phyloP scores from a whole-genome alignment of 2,888 invertebrate species.

The Pecten maximus region DNA sequence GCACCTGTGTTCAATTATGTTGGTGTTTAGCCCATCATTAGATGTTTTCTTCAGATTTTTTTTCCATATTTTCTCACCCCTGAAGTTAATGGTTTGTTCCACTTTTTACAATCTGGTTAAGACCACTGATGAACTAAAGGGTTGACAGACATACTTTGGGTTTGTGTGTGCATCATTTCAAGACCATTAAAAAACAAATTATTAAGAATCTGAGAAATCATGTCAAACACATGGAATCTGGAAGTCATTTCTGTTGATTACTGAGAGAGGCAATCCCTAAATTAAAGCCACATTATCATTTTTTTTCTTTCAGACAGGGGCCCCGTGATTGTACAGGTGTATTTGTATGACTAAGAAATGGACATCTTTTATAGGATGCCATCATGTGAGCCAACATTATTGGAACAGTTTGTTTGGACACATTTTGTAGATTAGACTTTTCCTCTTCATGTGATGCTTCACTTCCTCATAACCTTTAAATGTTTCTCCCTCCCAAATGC shows the following conservation, averaged over 20 bases:
- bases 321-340: not conserved
- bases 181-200: not conserved
- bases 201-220: not conserved
- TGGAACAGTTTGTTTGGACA: not conserved
- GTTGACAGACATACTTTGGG: not conserved
- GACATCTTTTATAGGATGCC: not conserved
- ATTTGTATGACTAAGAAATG: no score
- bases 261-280: not conserved
- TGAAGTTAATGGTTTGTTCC: not conserved
- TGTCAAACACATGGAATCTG: not conserved
- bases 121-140: not conserved
- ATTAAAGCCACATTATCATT: not conserved
- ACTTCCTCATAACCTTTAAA: no score
- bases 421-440: not conserved
- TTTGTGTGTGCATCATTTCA: not conserved
- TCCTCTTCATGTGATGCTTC: no score
- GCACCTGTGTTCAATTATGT: not conserved
- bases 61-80: not conserved
- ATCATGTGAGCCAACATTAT: not conserved
- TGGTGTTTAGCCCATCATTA: not conserved
- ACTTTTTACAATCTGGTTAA: not conserved
- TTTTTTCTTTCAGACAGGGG: not conserved
- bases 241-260: not conserved
- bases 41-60: not conserved
- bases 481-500: no score